Base-by-base conservation (phyloP, 2,888 invertebrate genomes). In the Tenthredo distinguenda region DNA sequence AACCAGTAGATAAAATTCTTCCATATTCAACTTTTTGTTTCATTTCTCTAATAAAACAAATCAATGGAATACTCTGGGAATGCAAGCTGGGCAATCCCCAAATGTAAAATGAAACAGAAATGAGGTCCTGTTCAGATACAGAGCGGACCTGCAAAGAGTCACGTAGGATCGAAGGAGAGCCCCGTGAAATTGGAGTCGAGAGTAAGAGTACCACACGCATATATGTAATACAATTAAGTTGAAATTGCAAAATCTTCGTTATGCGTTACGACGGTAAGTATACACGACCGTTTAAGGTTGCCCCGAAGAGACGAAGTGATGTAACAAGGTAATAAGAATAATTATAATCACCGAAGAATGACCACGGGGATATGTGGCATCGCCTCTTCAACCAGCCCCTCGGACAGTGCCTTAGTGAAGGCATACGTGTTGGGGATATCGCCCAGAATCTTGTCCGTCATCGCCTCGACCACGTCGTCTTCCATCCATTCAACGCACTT, bases 401-500 rank as follows among this genome's bases (percentile, higher is more conserved):
- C 99, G 0, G 98, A 97, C 18, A 99, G 93, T 0, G 98, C 97
- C 94, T 99, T 99, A 0, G 99, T 99, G 92, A 97, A 98, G 0
- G 99, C 98, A 92, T 99, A 99, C 0, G 98, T 98, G 93, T 99
- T 99, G 0, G 99, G 99, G 85, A 97, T 95, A 87, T 96, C 95
- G 65, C 97, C 96, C 90, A 96, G 93, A 86, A 98, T 94, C 95
- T 96, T 96, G 72, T 95, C 94, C 65, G 96, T 96, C 91, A 96
- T 96, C 3, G 94, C 92, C 86, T 95, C 94, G 10, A 96, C 95
- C 0, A 96, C 95, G 0, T 96, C 96, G 10, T 97, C 96, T 10
- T 96, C 95, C 95, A 97, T 95, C 96, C 97, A 97, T 92, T 98
- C 97, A 86, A 97, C 95, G 1, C 96, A 95, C 90, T 96, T 96